A percentile compares a stretch with the other conserved stretches of the same genome.
phyloP scores from a whole-genome alignment of 23 tunicate species.

The Oikopleura albicans region DNA sequence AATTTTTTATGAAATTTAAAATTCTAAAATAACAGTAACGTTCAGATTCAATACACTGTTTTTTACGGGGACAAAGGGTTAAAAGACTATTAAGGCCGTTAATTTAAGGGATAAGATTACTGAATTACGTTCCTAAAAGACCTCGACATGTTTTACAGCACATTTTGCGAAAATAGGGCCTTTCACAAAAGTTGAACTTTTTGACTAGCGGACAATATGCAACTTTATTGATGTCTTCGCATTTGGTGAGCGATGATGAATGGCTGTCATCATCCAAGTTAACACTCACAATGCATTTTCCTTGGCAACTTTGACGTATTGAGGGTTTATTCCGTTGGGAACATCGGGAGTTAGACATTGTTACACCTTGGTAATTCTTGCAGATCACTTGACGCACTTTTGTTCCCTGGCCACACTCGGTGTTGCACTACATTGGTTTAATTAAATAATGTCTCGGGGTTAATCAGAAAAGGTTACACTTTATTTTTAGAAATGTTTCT shows the following conservation, averaged over 20 bases:
- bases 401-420: constrained; percentile 62
- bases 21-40: no score
- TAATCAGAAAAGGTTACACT: no score
- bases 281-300: constrained; percentile 19
- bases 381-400: constrained; percentile 57
- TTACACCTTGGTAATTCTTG: constrained; percentile 16
- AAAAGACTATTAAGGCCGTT: no score
- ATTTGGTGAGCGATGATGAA: background rate
- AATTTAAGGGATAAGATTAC: no score
- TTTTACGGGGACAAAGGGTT: no score
- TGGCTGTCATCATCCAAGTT: constrained; percentile 21
- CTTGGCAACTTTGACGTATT: constrained; percentile 25
- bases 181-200: constrained; percentile 44
- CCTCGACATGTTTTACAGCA: constrained; percentile 54
- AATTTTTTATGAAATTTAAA: no score
- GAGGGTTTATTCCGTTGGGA: constrained; percentile 25
- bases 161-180: constrained; percentile 50
- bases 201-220: constrained; percentile 47
- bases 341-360: constrained; percentile 20
- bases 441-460: no score
- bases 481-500: no score
- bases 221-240: constrained; percentile 53
- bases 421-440: constrained; percentile 50
- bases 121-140: no score
- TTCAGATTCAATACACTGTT: no score